Conservation (phyloP, 2,888 invertebrate species). For the Parnassius orleans region DNA sequence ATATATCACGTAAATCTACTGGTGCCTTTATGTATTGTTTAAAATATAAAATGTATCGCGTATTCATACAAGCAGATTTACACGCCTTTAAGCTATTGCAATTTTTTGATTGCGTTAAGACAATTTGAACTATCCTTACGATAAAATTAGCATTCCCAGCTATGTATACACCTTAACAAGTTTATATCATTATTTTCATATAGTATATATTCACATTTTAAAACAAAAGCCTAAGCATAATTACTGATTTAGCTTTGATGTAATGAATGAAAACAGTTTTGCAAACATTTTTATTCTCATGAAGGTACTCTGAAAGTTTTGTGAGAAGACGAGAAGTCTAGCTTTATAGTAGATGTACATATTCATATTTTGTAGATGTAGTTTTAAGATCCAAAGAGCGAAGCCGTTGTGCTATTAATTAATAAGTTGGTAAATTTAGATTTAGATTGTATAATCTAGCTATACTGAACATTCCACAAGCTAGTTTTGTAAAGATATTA, state of each 20-base stretch:
- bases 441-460: slow-evolving; percentile 57
- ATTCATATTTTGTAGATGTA: slow-evolving; percentile 69
- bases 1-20: slow-evolving; percentile 46
- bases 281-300: slow-evolving; percentile 81
- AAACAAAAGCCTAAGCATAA: slow-evolving; percentile 49
- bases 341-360: slow-evolving; percentile 73
- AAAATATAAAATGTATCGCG: slow-evolving; percentile 22
- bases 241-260: slow-evolving; percentile 61
- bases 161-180: slow-evolving; percentile 46
- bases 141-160: slow-evolving; percentile 51
- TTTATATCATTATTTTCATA: slow-evolving; percentile 58
- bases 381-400: slow-evolving; percentile 63
- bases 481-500: slow-evolving; percentile 59
- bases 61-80: slow-evolving; percentile 50
- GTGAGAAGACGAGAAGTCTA: slow-evolving; percentile 74
- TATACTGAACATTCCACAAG: slow-evolving; percentile 51
- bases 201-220: slow-evolving; percentile 61
- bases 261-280: slow-evolving; percentile 70
- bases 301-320: slow-evolving; percentile 77
- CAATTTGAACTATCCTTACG: slow-evolving; percentile 31
- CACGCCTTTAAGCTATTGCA: slow-evolving; percentile 60
- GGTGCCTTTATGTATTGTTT: slow-evolving; percentile 35
- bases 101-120: slow-evolving; percentile 26
- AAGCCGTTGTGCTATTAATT: slow-evolving; percentile 55
- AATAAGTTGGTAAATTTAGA: slow-evolving; percentile 53